These are phyloP conservation scores for Drosophila jambulina DNA, from an alignment of 1,140 invertebrate genomes.

Conservation along the genomic window DNA sequence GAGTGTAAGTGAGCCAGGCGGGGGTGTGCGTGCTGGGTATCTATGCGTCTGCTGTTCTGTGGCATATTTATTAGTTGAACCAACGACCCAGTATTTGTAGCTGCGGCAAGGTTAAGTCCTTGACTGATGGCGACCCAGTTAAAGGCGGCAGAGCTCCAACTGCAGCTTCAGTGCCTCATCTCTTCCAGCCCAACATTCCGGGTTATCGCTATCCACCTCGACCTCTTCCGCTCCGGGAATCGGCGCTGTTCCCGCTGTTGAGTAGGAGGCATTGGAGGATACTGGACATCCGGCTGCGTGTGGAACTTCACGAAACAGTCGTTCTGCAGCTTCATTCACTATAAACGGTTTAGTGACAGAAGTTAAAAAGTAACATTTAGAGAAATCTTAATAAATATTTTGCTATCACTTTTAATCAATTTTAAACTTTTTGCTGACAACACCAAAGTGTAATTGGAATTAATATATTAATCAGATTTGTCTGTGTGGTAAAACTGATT, in stretches of 20 bases:
- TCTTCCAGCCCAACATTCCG: neutral
- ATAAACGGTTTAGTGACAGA: no score
- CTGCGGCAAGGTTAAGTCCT: conserved; percentile 63
- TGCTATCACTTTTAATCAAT: no score
- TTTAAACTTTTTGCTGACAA: no score
- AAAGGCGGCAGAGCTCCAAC: conserved; percentile 4
- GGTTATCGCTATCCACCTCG: conserved; percentile 12
- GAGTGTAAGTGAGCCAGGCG: conserved; percentile 6
- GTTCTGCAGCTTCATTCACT: neutral
- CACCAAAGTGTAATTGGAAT: no score
- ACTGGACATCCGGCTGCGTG: no score
- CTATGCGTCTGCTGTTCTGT: conserved; percentile 51
- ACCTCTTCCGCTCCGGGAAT: neutral
- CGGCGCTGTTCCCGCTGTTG: neutral
- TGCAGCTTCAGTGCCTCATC: neutral
- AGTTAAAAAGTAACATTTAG: no score
- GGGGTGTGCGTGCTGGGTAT: conserved; percentile 34
- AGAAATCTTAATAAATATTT: no score
- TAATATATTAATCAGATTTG: no score
- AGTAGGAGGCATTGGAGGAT: neutral
- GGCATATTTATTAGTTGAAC: conserved; percentile 81
- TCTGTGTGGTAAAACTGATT: no score
- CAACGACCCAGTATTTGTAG: conserved; percentile 65
- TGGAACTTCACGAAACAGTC: neutral
- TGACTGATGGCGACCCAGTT: conserved; percentile 63